Evolutionary conservation across 2,797 vertebrate species (phyloP).

Genomic region (Parauchenoglanis ngamensis): DNA sequence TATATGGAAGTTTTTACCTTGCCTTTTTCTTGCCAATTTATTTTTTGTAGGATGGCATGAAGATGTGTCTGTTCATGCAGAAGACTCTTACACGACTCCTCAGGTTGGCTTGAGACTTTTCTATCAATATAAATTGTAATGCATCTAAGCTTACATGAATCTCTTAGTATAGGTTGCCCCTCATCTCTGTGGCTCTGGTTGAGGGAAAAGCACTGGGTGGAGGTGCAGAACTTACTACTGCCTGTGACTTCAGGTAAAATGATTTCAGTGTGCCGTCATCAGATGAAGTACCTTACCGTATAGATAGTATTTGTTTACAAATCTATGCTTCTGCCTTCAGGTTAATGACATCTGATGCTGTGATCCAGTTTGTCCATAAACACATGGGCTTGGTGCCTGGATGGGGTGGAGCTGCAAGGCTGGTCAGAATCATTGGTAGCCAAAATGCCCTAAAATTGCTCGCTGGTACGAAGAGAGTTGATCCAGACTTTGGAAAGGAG

Average conservation of each 20-base stretch:
- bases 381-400: constrained; percentile 93
- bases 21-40: background rate
- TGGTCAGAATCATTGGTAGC: constrained; percentile 81
- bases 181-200: constrained; percentile 90
- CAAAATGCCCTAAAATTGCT: constrained; percentile 83
- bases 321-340: constrained; percentile 66
- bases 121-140: background rate
- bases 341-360: constrained; percentile 84
- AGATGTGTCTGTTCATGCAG: constrained; percentile 98
- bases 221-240: constrained; percentile 90
- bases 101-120: constrained; percentile 75
- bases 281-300: background rate
- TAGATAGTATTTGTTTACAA: constrained; percentile 3
- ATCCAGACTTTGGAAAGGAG: constrained; percentile 71
- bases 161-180: constrained; percentile 81
- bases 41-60: constrained; percentile 83
- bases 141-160: constrained; percentile 51
- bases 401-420: constrained; percentile 88
- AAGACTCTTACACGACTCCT: constrained; percentile 86
- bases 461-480: constrained; percentile 73
- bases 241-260: constrained; percentile 95
- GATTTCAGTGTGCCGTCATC: background rate
- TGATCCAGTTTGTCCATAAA: constrained; percentile 95
- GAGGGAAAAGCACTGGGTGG: constrained; percentile 91
- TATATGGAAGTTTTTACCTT: background rate